phyloP scores from a whole-genome alignment of 2,888 invertebrate genomes.

The Gortyna flavago region DNA sequence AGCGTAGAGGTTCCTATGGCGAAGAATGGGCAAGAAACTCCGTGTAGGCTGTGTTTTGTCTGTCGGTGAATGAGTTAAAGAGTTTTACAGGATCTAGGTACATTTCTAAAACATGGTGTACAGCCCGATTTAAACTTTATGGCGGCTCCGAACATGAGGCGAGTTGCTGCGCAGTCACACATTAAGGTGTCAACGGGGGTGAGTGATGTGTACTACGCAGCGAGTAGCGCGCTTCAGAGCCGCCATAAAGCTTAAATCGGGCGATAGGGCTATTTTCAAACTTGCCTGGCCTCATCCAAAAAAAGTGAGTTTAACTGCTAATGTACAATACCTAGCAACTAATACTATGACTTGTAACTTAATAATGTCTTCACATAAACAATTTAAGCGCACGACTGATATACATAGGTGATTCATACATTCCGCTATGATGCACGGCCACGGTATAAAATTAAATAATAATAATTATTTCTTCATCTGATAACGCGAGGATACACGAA shows the following conservation, averaged over 20 bases:
- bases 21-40: not conserved
- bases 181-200: too few species aligned
- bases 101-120: not conserved
- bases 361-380: constrained; percentile 7
- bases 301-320: not conserved
- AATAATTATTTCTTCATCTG: constrained; percentile 55
- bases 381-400: constrained; percentile 50
- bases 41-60: not conserved
- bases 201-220: too few species aligned
- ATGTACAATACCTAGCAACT: not conserved
- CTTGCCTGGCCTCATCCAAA: too few species aligned
- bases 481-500: constrained; percentile 53
- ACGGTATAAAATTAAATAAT: constrained; percentile 49
- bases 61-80: not conserved
- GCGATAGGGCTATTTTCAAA: too few species aligned
- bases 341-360: not conserved
- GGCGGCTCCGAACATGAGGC: too few species aligned
- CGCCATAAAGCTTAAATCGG: too few species aligned
- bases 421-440: constrained; percentile 29
- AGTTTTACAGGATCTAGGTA: not conserved
- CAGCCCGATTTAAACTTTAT: too few species aligned
- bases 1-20: not conserved
- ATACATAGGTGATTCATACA: constrained; percentile 29
- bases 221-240: too few species aligned
- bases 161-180: too few species aligned